Percentiles rank a stretch among this genome's conserved stretches.
phyloP scores from a whole-genome alignment of 2,888 invertebrate genomes.

The Brenthis ino region DNA sequence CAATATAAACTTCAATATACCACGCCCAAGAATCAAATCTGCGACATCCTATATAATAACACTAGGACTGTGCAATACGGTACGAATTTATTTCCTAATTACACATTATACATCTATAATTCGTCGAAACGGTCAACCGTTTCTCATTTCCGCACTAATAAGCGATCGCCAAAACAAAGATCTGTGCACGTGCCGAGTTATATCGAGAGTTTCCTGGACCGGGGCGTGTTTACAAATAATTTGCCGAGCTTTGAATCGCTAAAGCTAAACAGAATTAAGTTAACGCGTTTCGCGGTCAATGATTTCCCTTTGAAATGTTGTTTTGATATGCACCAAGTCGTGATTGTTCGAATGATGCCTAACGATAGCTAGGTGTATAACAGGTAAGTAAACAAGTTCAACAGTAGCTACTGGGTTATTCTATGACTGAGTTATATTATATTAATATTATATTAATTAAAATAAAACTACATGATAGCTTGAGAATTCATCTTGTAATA shows the following conservation, averaged over 20 bases:
- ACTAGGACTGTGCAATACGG: no score
- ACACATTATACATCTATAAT: not conserved
- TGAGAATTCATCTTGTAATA: no score
- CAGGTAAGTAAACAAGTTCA: no score
- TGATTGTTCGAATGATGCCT: not conserved
- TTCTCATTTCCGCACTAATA: not conserved
- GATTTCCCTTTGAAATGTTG: slow-evolving; percentile 46
- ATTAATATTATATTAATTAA: no score
- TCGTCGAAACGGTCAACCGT: slow-evolving; percentile 9
- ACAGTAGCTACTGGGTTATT: no score
- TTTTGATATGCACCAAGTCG: not conserved
- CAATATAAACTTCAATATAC: no score
- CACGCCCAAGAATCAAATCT: no score
- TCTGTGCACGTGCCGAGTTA: slow-evolving; percentile 54
- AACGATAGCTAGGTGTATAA: no score
- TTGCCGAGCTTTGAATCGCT: slow-evolving; percentile 52
- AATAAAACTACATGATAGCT: no score
- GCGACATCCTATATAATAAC: no score
- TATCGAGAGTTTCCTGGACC: slow-evolving; percentile 55
- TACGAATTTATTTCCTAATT: no score
- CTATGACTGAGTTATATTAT: no score
- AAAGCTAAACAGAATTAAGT: slow-evolving; percentile 52
- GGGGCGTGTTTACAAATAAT: slow-evolving; percentile 60
- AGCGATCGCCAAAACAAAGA: slow-evolving; percentile 46
- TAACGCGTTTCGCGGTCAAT: slow-evolving; percentile 44